A percentile compares a stretch with the other conserved stretches of the same genome.
phyloP scores from a whole-genome alignment of 2,113 vertebrate genomes.

The Burhinus bistriatus region DNA sequence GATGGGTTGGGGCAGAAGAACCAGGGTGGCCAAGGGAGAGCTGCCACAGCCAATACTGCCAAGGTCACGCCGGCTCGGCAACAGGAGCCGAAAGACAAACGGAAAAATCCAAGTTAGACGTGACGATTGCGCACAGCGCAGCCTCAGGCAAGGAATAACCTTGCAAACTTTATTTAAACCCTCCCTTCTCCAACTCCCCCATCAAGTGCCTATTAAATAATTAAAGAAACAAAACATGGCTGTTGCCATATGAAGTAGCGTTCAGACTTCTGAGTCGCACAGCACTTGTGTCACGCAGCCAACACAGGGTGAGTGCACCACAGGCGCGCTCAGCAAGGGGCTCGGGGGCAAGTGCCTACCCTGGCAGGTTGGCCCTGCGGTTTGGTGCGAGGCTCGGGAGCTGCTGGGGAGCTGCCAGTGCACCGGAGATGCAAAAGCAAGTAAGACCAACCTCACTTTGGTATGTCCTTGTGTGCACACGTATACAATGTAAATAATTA shows the following conservation, averaged over 20 bases:
- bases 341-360: not conserved
- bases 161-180: not conserved
- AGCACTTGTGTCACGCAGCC: not conserved
- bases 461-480: not conserved
- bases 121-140: not conserved
- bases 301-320: too few relatives aligned
- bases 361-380: not conserved
- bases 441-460: not conserved
- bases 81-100: not conserved
- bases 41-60: not conserved
- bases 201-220: not conserved
- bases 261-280: not conserved
- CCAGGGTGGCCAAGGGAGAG: not conserved
- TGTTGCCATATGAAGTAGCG: not conserved
- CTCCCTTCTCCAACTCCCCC: not conserved
- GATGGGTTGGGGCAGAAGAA: not conserved
- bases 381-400: not conserved
- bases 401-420: not conserved
- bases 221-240: not conserved
- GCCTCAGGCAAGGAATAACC: not conserved
- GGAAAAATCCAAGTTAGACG: not conserved
- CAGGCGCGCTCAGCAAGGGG: fast-evolving
- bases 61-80: not conserved
- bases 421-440: not conserved
- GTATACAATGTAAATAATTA: not conserved